Percentiles rank a stretch among this genome's conserved stretches.
phyloP scores from a whole-genome alignment of 2,113 vertebrate genomes.

The Eclectus roratus region DNA sequence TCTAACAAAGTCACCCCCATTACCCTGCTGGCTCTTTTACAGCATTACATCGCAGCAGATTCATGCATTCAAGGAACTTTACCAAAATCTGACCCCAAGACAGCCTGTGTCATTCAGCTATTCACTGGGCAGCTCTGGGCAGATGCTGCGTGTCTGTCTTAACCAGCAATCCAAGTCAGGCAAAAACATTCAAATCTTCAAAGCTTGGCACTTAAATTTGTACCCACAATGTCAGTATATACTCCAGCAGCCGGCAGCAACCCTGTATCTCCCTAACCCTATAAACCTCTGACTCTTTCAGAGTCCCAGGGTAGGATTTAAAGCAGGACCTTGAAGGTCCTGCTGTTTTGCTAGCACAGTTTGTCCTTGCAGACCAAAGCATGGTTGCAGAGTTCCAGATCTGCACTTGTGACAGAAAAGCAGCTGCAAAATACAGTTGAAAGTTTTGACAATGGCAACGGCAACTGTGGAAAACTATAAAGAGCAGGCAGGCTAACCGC shows the following conservation, averaged over 20 bases:
- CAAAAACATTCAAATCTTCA: not conserved
- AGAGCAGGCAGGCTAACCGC: not conserved
- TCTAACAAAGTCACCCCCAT: not conserved
- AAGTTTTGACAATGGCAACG: not conserved
- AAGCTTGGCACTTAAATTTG: not conserved
- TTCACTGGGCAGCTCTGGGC: not conserved
- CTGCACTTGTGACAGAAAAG: not conserved
- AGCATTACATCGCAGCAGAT: not conserved
- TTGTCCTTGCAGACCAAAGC: not conserved
- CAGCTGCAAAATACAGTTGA: not conserved
- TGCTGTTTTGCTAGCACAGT: not conserved
- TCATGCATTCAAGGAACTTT: not conserved
- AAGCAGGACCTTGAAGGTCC: not conserved
- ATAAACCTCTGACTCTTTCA: fast-evolving
- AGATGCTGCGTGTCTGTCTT: not conserved
- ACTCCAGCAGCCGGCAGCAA: not conserved
- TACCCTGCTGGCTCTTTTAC: not conserved
- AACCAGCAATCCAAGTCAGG: not conserved
- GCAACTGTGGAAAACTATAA: not conserved
- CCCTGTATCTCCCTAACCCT: not conserved
- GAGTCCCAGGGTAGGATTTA: not conserved
- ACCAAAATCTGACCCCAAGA: not conserved
- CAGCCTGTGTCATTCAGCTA: not conserved
- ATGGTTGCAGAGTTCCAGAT: not conserved
- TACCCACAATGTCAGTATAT: not conserved